Evolutionary conservation across 2,797 vertebrate species (phyloP), one percentile per base, ranked within the genome.

Genomic region (Chrysocyon brachyurus): DNA sequence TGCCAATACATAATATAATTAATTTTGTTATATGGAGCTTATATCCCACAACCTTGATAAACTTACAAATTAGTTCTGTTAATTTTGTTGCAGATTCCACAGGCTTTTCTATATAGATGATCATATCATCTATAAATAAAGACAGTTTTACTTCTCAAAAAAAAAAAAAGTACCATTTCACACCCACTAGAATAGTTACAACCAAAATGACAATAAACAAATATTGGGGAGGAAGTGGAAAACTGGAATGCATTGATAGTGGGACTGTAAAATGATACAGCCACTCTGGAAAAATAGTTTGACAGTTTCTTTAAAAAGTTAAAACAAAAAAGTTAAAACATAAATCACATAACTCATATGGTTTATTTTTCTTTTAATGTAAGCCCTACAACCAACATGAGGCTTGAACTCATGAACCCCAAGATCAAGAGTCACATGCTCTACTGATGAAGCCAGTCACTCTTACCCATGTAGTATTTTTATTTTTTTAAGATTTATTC

Each of bases 61-160:
- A 86, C 28, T 87, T 82, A 87, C 12, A 54, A 56, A 24, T 59
- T 82, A 77, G 52, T 82, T 85, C 28, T 90, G 17, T 78, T 64
- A 87, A 59, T n/a, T 94, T 82, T 87, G 54, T 68, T 82, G n/a
- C 83, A 77, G n/a, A 70, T 87, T 83, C n/a, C 40, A 88, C 21
- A 59, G 49, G 70, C 64, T 91, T 86, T 72, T 92, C 63, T 89
- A 89, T 5, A 52, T 21, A 86, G 77, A 70, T 90, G 72, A 54
- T 72, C 16, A 52, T 87, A 26, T 57, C 84, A 83, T 78, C n/a
- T 81, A 14, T 92, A 52, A 97, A 68, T 91, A 95, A 93, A 93
- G 33, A 87, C 33, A 79, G 5, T 75, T 94, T 84, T 49, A 88
- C 36, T 24, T 49, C 40, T 66, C 22, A 57, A 17, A 68, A 79